Conservation (phyloP, 1,140 invertebrate species). For the Papilio machaon region DNA sequence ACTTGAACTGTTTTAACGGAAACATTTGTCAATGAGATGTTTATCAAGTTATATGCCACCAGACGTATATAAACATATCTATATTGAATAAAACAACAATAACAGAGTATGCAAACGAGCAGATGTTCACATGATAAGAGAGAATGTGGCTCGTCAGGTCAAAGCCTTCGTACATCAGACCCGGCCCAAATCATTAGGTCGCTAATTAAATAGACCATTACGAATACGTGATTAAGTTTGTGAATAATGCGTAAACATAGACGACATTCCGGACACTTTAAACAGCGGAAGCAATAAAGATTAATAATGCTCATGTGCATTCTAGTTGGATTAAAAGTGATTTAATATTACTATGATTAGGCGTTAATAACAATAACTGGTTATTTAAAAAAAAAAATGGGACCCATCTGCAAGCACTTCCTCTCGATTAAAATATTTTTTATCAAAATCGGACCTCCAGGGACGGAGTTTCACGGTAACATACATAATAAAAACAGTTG, state of each 20-base stretch:
- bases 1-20: background rate
- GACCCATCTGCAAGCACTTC: too few relatives aligned
- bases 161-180: constrained; percentile 1
- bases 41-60: background rate
- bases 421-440: too few relatives aligned
- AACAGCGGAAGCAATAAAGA: constrained; percentile 18
- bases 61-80: background rate
- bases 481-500: background rate
- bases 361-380: background rate
- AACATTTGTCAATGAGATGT: background rate
- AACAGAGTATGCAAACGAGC: background rate
- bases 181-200: background rate
- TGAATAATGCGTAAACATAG: background rate
- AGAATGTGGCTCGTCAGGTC: background rate
- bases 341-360: background rate
- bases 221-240: background rate
- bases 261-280: constrained; percentile 7
- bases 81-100: background rate
- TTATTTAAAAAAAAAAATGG: too few relatives aligned
- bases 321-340: background rate
- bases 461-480: background rate
- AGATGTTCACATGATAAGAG: background rate
- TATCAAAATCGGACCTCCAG: too few relatives aligned
- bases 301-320: background rate
- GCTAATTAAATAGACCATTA: background rate